Conservation (phyloP, 1,140 invertebrate genomes). For the Frieseomelitta varia region DNA sequence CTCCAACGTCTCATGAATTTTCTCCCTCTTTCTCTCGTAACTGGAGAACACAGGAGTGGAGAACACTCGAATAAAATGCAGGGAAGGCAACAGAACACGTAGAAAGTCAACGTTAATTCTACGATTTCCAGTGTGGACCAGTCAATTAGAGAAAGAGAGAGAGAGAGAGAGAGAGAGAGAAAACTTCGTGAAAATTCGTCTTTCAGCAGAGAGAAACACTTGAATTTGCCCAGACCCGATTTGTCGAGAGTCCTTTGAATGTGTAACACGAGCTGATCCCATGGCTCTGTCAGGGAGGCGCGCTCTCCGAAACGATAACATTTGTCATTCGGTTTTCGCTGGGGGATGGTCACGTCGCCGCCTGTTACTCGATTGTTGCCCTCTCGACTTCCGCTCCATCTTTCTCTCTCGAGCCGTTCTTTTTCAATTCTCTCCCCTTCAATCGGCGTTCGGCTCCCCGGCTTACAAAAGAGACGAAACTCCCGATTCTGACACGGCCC, state of each 20-base stretch:
- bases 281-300: neutral
- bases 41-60: neutral
- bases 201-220: neutral
- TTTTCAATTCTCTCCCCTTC: constrained; percentile 19
- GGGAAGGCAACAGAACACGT: too few species aligned
- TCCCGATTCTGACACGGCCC: constrained; percentile 28
- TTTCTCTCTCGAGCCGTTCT: neutral
- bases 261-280: too few species aligned
- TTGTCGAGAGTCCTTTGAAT: neutral
- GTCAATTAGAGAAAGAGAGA: too few species aligned
- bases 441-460: constrained; percentile 11
- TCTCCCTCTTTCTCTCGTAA: neutral
- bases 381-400: constrained; percentile 4
- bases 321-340: constrained; percentile 24
- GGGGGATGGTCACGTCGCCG: constrained; percentile 21
- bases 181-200: neutral
- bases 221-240: neutral
- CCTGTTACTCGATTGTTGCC: constrained; percentile 11
- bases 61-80: neutral
- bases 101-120: neutral
- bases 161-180: too few species aligned
- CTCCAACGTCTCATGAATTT: neutral
- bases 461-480: constrained; percentile 44
- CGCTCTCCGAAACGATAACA: neutral
- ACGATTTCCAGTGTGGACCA: neutral